Conservation (phyloP, 2,888 invertebrate genomes). For the Teinopalpus imperialis region DNA sequence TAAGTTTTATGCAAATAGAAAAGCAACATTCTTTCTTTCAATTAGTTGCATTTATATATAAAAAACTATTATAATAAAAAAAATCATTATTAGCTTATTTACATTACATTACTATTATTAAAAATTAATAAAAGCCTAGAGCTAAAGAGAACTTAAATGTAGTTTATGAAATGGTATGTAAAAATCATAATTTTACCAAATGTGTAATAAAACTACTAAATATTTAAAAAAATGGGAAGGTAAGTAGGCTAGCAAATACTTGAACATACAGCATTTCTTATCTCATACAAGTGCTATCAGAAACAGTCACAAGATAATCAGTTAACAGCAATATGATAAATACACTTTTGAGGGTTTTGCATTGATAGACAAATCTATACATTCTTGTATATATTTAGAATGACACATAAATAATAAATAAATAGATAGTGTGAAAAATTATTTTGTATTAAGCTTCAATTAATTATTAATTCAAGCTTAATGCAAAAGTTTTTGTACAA, state of each 20-base stretch:
- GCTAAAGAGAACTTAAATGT: too few species aligned
- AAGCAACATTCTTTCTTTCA: too few species aligned
- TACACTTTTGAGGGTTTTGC: slow-evolving; percentile 29
- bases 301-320: slow-evolving; percentile 29
- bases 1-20: too few species aligned
- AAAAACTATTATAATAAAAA: too few species aligned
- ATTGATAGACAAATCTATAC: slow-evolving; percentile 26
- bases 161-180: too few species aligned
- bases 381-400: slow-evolving; percentile 14
- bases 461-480: slow-evolving; percentile 7
- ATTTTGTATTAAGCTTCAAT: slow-evolving; percentile 10
- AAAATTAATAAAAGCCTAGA: too few species aligned
- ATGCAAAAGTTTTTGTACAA: slow-evolving; percentile 1
- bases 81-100: too few species aligned
- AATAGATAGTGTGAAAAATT: background rate
- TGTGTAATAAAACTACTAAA: too few species aligned
- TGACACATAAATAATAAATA: slow-evolving; percentile 3
- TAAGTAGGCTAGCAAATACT: slow-evolving; percentile 11
- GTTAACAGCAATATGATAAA: slow-evolving; percentile 32
- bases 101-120: too few species aligned
- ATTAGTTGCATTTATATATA: too few species aligned
- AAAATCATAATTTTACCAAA: too few species aligned
- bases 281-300: slow-evolving; percentile 27
- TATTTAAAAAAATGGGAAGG: too few species aligned
- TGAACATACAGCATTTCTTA: slow-evolving; percentile 22